Base-by-base conservation (phyloP, 1,140 invertebrate species). In the silkworm (Bombyx mori) region DNA sequence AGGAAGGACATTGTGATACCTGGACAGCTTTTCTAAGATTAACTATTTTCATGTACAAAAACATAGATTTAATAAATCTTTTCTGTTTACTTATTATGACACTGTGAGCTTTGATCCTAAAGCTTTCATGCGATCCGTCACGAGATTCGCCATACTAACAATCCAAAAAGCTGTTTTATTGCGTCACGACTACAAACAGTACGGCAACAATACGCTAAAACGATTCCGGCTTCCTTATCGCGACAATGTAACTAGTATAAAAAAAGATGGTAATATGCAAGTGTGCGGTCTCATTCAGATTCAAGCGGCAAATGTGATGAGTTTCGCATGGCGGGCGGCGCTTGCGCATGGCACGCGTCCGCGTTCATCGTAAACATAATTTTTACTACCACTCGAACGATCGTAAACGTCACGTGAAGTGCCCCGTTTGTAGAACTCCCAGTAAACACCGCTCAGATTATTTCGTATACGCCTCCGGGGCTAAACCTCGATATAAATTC, bases 331-430 rank as follows among this genome's bases (percentile, higher is more conserved):
- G 60, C 69, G 60, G 65, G 57, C 66, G 57, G 52, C 64, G 62
- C 75, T 64, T 42, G 77, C 75, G 62, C 68, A 67, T 70, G 69
- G 70, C 70, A 66, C 62, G 64, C 64, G 58, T 58, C 43, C 57
- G 65, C 58, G 61, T 52, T 56, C 64, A 63, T 75, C 77, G 78
- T 87, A 87, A 87, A 87, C 82, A 81, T 82, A 75, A 86, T 83
- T 88, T 87, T 88, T 87, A 86, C 79, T 77, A 83, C 79, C 79
- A 77, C 82, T 83, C 77, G 69, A 83, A 71, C 63, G 81, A 67
- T 85, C 86, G 79, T 88, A 83, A 88, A 84, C 75, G 84, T 84
- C 82, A 84, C 77, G 73, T 75, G 76, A 77, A 85, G 82, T 80
- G 76, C 79, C 69, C 77, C 82, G 76, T 85, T 85, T 85, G 81